phyloP scores from a whole-genome alignment of 2,797 vertebrate genomes.

The Psittacula echo region DNA sequence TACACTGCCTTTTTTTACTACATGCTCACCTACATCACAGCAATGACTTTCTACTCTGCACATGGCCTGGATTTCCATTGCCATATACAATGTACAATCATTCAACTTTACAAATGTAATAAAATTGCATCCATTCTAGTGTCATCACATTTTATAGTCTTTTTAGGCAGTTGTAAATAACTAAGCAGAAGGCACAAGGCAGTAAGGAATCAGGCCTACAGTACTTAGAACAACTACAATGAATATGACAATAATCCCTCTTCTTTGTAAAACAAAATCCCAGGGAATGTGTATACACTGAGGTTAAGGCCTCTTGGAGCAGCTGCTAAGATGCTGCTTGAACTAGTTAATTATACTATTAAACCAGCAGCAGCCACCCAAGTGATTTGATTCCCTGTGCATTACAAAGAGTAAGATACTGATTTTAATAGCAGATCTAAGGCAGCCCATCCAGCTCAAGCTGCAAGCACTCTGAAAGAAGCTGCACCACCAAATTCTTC shows the following conservation, averaged over 20 bases:
- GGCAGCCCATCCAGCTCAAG: not conserved
- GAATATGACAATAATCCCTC: constrained; percentile 47
- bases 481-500: not conserved
- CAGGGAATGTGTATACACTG: not conserved
- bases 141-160: not conserved
- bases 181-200: not conserved
- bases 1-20: not conserved
- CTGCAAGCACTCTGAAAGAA: not conserved
- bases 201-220: not conserved
- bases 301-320: constrained; percentile 60
- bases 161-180: not conserved
- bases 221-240: constrained; percentile 39
- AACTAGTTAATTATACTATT: constrained; percentile 46
- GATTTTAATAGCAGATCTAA: not conserved
- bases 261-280: constrained; percentile 66
- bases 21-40: not conserved
- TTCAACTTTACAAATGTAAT: not conserved
- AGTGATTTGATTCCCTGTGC: not conserved
- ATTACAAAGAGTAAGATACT: not conserved
- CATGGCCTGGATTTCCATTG: not conserved
- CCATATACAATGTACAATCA: not conserved
- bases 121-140: not conserved
- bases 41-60: not conserved
- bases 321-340: constrained; percentile 25
- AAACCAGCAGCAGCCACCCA: constrained; percentile 14